These are phyloP conservation scores for Thymallus thymallus DNA, from an alignment of 2,113 vertebrate genomes.

Conservation along the genomic window DNA sequence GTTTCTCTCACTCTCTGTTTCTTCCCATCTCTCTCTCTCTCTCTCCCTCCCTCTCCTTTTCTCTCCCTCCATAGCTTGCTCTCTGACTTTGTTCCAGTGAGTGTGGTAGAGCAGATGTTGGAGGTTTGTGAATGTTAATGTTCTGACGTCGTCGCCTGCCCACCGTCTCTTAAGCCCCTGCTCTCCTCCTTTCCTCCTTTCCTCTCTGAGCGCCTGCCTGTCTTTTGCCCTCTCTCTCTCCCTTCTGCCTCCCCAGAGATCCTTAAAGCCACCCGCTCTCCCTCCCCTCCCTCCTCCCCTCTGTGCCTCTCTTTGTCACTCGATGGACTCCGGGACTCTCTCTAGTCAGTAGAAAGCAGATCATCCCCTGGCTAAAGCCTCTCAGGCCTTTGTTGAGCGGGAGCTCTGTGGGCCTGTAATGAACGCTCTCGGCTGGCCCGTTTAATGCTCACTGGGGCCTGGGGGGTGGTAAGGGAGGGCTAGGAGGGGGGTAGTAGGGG, in stretches of 20 bases:
- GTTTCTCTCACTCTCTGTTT: neutral
- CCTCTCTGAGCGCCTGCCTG: conserved; percentile 78
- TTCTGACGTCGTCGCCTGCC: conserved; percentile 86
- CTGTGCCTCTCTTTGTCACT: conserved; percentile 79
- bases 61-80: conserved; percentile 69
- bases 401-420: conserved; percentile 91
- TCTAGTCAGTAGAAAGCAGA: conserved; percentile 98
- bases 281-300: conserved; percentile 63
- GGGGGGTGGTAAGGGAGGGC: conserved; percentile 59
- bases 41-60: conserved; percentile 2
- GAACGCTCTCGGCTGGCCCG: conserved; percentile 94
- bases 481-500: conserved; percentile 69
- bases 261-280: conserved; percentile 89
- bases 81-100: conserved; percentile 2
- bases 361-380: conserved; percentile 98
- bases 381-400: conserved; percentile 80
- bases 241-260: conserved; percentile 85
- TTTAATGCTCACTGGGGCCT: conserved; percentile 93
- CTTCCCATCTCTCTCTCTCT: neutral
- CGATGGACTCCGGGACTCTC: conserved; percentile 97
- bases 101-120: conserved; percentile 87
- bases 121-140: conserved; percentile 97
- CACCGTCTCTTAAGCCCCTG: conserved; percentile 80
- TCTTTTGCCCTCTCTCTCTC: conserved; percentile 78
- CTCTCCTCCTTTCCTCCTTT: conserved; percentile 70